These are phyloP conservation scores for Seira musarum DNA, from an alignment of 2,888 invertebrate genomes.

Conservation along the genomic window DNA sequence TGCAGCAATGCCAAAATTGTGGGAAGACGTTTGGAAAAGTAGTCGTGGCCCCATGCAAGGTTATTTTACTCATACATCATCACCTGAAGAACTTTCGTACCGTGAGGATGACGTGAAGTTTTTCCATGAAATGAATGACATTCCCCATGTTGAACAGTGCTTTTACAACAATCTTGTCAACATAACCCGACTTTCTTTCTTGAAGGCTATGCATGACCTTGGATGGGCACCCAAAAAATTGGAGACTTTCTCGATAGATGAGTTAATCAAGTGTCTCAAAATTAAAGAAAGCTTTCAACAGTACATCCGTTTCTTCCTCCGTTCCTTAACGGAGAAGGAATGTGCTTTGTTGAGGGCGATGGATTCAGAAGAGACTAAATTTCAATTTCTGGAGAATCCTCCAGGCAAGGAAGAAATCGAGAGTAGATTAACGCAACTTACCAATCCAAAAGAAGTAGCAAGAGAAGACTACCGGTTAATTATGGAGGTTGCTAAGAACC, in stretches of 20 bases:
- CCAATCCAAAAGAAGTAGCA: background rate
- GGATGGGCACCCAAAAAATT: constrained; percentile 21
- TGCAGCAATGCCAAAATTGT: constrained; percentile 29
- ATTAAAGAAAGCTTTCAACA: background rate
- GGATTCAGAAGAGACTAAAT: background rate
- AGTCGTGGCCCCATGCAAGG: background rate
- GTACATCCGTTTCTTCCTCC: background rate
- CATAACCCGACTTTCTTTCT: background rate
- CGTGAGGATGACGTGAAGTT: background rate
- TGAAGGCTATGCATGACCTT: background rate
- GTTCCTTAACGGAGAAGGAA: background rate
- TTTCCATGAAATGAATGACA: background rate
- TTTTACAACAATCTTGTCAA: background rate
- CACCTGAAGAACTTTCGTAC: background rate
- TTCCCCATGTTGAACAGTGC: background rate
- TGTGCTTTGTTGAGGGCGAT: background rate
- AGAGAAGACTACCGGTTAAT: constrained; percentile 12
- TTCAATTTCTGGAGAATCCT: background rate
- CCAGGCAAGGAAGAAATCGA: background rate
- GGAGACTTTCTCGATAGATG: background rate
- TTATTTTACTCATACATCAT: background rate
- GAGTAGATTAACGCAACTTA: background rate
- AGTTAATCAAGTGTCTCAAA: background rate
- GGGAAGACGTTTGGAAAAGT: constrained; percentile 41
- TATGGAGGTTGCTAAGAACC: constrained; percentile 27